Percentiles rank a stretch among this genome's conserved stretches.
Evolutionary conservation across 2,797 vertebrate genomes (phyloP).

Genomic region (Paramormyrops hopkinsi): DNA sequence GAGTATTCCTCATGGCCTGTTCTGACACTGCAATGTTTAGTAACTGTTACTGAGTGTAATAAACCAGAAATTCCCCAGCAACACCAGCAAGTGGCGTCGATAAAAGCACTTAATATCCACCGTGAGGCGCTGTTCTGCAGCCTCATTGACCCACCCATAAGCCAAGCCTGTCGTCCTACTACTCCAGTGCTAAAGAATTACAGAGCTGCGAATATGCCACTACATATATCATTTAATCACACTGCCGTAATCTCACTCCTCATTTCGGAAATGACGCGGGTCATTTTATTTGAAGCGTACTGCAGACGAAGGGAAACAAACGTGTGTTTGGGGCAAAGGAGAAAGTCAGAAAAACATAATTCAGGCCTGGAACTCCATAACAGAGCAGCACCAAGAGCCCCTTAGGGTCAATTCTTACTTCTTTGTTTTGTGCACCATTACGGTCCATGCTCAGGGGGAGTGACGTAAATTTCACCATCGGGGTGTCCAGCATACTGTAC

Average conservation of each 20-base stretch:
- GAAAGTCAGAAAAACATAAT: slow-evolving; percentile 30
- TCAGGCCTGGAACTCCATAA: slow-evolving; percentile 33
- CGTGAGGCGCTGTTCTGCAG: neutral
- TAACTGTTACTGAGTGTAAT: neutral
- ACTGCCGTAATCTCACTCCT: slow-evolving; percentile 42
- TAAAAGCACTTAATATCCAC: neutral
- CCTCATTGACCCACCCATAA: neutral
- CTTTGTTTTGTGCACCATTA: neutral
- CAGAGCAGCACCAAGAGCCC: neutral
- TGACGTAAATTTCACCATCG: neutral
- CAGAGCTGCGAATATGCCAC: neutral
- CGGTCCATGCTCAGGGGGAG: neutral
- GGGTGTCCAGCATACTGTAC: neutral
- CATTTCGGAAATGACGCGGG: slow-evolving; percentile 39
- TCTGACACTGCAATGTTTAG: neutral
- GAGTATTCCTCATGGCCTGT: neutral
- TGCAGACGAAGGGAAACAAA: slow-evolving; percentile 34
- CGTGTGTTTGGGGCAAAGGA: slow-evolving; percentile 1
- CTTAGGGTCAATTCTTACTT: neutral
- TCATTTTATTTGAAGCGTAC: slow-evolving; percentile 25
- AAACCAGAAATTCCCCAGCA: neutral
- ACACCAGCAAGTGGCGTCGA: neutral
- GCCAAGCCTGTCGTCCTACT: neutral
- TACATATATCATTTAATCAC: slow-evolving; percentile 32
- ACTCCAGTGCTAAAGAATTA: neutral